A percentile compares a stretch with the other conserved stretches of the same genome.
Evolutionary conservation across 2,113 vertebrate species (phyloP).

Genomic region (Climacteris rufus): DNA sequence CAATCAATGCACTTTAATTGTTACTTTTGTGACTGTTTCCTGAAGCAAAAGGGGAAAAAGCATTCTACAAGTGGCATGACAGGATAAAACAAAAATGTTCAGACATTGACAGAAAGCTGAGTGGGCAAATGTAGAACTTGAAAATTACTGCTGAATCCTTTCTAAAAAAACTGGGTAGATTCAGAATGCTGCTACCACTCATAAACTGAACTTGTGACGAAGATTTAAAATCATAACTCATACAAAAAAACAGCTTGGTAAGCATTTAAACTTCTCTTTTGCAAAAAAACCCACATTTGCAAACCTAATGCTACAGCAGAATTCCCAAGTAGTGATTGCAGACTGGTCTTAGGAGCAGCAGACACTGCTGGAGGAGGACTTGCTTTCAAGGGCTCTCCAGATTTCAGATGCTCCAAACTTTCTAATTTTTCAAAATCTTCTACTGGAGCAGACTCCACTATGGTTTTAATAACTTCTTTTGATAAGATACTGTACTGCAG

Average conservation of each 20-base stretch:
- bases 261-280: not conserved
- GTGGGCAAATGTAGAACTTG: not conserved
- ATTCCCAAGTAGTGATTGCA: not conserved
- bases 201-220: not conserved
- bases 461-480: not conserved
- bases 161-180: not conserved
- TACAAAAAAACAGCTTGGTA: not conserved
- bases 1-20: not conserved
- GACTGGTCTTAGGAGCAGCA: not conserved
- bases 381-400: accelerated
- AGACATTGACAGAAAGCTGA: not conserved
- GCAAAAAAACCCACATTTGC: not conserved
- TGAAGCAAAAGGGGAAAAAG: not conserved
- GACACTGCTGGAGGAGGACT: not conserved
- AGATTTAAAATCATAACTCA: not conserved
- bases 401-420: not conserved
- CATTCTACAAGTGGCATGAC: not conserved
- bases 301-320: not conserved
- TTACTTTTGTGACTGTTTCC: not conserved
- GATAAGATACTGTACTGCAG: not conserved
- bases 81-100: not conserved
- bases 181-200: not conserved
- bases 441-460: not conserved
- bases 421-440: conserved; percentile 1
- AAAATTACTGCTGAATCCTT: not conserved